Conservation (phyloP, 35 echinoderm and acorn worm species). For the Lytechinus pictus region DNA sequence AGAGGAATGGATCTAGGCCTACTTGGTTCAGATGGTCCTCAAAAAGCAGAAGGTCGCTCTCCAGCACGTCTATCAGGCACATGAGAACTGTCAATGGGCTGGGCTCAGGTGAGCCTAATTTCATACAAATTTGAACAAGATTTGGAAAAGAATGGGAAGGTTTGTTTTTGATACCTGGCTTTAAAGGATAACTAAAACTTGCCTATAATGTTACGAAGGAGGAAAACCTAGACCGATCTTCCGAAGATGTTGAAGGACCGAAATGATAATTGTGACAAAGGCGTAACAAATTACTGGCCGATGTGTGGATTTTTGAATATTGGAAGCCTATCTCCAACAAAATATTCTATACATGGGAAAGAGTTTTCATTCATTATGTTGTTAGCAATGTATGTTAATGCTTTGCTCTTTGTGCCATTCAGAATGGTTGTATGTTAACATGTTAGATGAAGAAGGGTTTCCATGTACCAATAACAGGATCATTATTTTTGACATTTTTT, state of each 20-base stretch:
- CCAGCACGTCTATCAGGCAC: not conserved
- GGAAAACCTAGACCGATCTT: not conserved
- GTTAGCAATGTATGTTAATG: not conserved
- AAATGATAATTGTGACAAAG: not conserved
- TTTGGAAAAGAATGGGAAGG: not conserved
- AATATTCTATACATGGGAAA: not conserved
- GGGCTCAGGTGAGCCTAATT: not conserved
- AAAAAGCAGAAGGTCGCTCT: not conserved
- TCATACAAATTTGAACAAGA: not conserved
- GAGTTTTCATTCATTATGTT: not conserved
- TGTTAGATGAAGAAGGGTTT: too few relatives aligned
- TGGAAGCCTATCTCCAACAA: too few relatives aligned
- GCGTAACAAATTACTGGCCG: too few relatives aligned
- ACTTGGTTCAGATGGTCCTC: not conserved
- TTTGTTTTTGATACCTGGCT: not conserved
- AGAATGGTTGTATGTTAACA: not conserved
- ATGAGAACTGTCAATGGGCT: not conserved
- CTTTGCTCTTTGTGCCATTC: not conserved
- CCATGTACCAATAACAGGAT: not conserved
- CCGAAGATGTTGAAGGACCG: not conserved
- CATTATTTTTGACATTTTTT: not conserved
- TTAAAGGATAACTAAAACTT: too few relatives aligned
- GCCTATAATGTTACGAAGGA: not conserved
- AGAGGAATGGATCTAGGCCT: not conserved
- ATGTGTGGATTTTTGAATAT: too few relatives aligned